A percentile compares a stretch with the other conserved stretches of the same genome.
phyloP scores from a whole-genome alignment of 2,888 invertebrate species.

The Cryptops parisi region DNA sequence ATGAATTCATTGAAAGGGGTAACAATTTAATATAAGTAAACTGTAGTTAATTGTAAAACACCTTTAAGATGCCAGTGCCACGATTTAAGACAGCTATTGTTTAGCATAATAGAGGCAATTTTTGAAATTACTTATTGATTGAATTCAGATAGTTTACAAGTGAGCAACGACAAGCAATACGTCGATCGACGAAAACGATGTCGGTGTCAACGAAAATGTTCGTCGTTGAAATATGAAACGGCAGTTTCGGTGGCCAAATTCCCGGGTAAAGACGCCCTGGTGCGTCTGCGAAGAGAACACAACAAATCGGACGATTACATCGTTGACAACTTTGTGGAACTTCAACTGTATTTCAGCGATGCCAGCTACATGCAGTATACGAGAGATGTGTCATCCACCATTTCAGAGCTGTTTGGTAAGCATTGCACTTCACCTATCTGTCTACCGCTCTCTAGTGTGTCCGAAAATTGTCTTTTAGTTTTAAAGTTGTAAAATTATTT shows the following conservation, averaged over 20 bases:
- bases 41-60: too few species aligned
- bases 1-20: too few species aligned
- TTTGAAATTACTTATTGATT: neutral
- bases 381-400: neutral
- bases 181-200: neutral
- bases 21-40: too few species aligned
- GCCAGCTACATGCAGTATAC: neutral
- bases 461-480: too few species aligned
- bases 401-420: neutral
- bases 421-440: too few species aligned
- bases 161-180: neutral
- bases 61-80: too few species aligned
- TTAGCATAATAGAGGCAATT: neutral
- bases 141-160: neutral
- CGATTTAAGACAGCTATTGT: too few species aligned
- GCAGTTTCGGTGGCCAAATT: neutral
- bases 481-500: too few species aligned
- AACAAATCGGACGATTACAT: constrained; percentile 1
- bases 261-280: neutral
- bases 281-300: neutral
- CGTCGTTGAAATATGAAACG: neutral
- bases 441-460: too few species aligned
- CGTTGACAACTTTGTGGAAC: neutral
- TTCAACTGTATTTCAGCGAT: neutral
- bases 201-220: neutral